Conservation (phyloP, 2,888 invertebrate genomes). For the Drosophila robusta region DNA sequence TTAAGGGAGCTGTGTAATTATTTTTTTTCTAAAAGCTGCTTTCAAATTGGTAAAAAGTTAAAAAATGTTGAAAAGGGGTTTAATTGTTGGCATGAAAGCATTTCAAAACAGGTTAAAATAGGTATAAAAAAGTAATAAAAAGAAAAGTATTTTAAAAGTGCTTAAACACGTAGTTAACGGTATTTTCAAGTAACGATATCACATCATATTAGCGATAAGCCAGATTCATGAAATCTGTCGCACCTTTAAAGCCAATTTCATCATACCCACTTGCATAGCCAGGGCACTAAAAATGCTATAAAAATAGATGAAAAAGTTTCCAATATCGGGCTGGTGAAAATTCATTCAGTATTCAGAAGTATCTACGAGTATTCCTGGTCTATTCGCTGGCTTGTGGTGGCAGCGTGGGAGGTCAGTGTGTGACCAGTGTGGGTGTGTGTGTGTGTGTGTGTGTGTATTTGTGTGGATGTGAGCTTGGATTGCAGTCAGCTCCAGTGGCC, state of each 20-base stretch:
- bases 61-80: too few relatives aligned
- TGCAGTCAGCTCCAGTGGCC: conserved; percentile 33
- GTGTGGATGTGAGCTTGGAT: conserved; percentile 12
- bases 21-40: neutral
- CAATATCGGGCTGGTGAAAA: conserved; percentile 55
- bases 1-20: too few relatives aligned
- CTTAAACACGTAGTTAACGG: too few relatives aligned
- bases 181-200: too few relatives aligned
- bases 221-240: too few relatives aligned
- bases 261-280: neutral
- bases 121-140: too few relatives aligned
- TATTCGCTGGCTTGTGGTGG: neutral
- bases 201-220: too few relatives aligned
- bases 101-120: too few relatives aligned
- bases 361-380: conserved; percentile 43
- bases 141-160: too few relatives aligned
- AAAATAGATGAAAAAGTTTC: conserved; percentile 59
- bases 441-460: conserved; percentile 16
- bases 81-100: too few relatives aligned
- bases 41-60: neutral
- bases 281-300: conserved; percentile 25
- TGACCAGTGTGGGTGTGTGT: conserved; percentile 19
- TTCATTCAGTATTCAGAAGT: conserved; percentile 38
- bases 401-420: conserved; percentile 20
- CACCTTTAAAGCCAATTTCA: too few relatives aligned